Evolutionary conservation across 1,140 invertebrate species (phyloP).

Genomic region (Drosophila pandora): DNA sequence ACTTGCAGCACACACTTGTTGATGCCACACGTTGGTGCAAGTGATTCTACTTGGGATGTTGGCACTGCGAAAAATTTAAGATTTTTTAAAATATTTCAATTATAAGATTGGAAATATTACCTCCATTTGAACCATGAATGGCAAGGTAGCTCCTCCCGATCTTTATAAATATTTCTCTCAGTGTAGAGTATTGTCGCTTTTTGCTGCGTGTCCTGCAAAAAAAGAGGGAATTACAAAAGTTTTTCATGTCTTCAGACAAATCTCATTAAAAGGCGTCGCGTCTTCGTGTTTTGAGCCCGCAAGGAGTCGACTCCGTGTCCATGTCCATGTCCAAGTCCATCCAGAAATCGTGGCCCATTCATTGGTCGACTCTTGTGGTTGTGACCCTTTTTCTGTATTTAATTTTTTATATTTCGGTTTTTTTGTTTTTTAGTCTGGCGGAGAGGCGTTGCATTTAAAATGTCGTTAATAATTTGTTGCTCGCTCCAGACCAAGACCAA

Average conservation of each 20-base stretch:
- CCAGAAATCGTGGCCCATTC: conserved; percentile 53
- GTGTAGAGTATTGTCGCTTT: conserved; percentile 46
- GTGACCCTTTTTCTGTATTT: conserved; percentile 53
- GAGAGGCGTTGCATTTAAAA: conserved; percentile 78
- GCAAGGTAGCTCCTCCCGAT: neutral
- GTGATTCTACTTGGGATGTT: conserved; percentile 26
- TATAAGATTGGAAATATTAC: neutral
- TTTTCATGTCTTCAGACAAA: conserved; percentile 79
- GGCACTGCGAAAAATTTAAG: conserved; percentile 2
- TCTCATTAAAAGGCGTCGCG: conserved; percentile 80
- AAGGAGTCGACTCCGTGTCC: conserved; percentile 34
- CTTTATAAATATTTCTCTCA: neutral
- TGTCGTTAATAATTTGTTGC: conserved; percentile 82
- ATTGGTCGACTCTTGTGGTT: conserved; percentile 31
- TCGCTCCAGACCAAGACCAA: conserved; percentile 35
- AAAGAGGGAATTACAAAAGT: conserved; percentile 70
- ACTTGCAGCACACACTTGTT: conserved; percentile 61
- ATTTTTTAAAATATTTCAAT: too few relatives aligned
- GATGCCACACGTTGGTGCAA: conserved; percentile 62
- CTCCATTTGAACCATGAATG: neutral
- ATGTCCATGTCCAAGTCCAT: conserved; percentile 37
- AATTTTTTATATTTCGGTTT: conserved; percentile 8
- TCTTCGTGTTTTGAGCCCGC: conserved; percentile 49
- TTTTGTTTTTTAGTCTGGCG: conserved; percentile 17
- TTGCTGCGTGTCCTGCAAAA: conserved; percentile 73